Evolutionary conservation across 2,113 vertebrate species (phyloP).

Genomic region (Gnathonemus echidnorhynchus): DNA sequence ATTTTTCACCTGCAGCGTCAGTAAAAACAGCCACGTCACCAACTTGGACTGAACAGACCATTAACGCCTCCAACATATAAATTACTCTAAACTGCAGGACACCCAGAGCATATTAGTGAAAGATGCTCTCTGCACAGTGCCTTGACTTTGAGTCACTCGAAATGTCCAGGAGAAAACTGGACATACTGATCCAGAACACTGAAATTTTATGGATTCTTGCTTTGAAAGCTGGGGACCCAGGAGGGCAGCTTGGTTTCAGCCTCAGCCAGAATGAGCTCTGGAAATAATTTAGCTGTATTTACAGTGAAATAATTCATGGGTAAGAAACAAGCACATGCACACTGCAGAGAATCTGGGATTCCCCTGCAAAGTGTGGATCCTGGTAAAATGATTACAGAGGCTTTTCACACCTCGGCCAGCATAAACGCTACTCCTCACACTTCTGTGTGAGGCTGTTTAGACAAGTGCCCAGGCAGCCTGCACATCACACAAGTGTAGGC

Average conservation of each 20-base stretch:
- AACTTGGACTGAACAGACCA: conserved; percentile 26
- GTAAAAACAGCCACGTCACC: conserved; percentile 36
- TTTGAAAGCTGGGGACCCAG: not conserved
- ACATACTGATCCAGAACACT: not conserved
- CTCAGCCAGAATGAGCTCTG: not conserved
- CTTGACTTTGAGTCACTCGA: not conserved
- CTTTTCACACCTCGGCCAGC: conserved; percentile 54
- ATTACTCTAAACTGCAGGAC: conserved; percentile 33
- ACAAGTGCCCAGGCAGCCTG: conserved; percentile 35
- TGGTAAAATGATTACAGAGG: conserved; percentile 40
- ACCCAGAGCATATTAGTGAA: not conserved
- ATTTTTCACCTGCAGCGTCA: conserved; percentile 56
- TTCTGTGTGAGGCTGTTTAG: conserved; percentile 55
- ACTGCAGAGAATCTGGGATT: not conserved
- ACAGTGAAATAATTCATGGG: not conserved
- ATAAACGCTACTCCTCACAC: conserved; percentile 58
- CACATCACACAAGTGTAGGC: conserved; percentile 28
- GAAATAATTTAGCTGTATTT: not conserved
- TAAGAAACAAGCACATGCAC: not conserved
- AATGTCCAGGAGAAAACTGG: not conserved
- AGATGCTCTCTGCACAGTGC: not conserved
- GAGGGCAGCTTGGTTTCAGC: not conserved
- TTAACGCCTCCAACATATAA: not conserved
- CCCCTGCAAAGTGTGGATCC: not conserved
- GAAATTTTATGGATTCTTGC: not conserved